Evolutionary conservation across 2,888 invertebrate species (phyloP).

Genomic region (Subacronicta megacephala): DNA sequence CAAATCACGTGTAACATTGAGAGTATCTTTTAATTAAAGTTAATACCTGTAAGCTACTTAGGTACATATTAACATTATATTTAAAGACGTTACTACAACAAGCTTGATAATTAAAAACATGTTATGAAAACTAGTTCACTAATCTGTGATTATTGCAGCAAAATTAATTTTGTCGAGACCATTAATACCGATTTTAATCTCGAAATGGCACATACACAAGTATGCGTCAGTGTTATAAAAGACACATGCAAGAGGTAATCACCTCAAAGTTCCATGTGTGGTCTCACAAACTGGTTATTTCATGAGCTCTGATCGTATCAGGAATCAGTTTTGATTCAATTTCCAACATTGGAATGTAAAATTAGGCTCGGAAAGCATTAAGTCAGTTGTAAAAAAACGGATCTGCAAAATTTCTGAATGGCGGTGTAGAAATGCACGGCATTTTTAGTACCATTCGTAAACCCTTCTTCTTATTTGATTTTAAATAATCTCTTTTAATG

Average conservation of each 20-base stretch:
- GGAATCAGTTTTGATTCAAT: slow-evolving; percentile 26
- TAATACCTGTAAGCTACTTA: not conserved
- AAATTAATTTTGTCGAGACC: not conserved
- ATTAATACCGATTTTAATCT: slow-evolving; percentile 17
- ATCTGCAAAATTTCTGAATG: slow-evolving; percentile 26
- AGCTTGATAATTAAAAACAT: not conserved
- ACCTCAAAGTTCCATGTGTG: slow-evolving; percentile 36
- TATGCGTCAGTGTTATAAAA: slow-evolving; percentile 20
- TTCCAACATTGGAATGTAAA: slow-evolving; percentile 37
- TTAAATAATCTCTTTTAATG: slow-evolving; percentile 12
- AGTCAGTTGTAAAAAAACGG: slow-evolving; percentile 34
- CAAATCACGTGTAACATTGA: slow-evolving; percentile 1
- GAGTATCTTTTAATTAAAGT: not conserved
- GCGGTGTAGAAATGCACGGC: not conserved
- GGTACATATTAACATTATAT: no score
- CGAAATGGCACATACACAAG: slow-evolving; percentile 12
- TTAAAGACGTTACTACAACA: no score
- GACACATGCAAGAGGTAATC: slow-evolving; percentile 27
- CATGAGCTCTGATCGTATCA: slow-evolving; percentile 25
- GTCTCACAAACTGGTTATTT: slow-evolving; percentile 46
- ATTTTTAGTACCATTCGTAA: slow-evolving; percentile 8
- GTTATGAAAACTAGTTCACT: not conserved
- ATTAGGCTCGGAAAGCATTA: slow-evolving; percentile 24
- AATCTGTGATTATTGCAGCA: not conserved
- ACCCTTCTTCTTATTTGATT: slow-evolving; percentile 4